A percentile compares a stretch with the other conserved stretches of the same genome.
Conservation (phyloP, 1,140 invertebrate genomes). For the Orchestia grillus region DNA sequence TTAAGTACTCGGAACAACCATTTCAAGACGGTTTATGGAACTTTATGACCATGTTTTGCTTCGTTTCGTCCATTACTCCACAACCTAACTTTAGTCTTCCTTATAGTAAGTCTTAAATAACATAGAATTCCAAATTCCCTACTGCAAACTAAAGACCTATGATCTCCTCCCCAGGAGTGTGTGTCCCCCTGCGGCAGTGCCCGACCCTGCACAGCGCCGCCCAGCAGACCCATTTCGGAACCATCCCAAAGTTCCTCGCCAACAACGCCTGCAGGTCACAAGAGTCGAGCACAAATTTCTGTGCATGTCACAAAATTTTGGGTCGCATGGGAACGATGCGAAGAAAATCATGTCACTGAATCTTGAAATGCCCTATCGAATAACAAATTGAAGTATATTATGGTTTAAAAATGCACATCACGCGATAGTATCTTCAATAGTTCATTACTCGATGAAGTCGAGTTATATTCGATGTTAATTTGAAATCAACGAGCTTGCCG, state of each 20-base stretch:
- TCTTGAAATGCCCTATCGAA: too few species aligned
- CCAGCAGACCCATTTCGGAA: background rate
- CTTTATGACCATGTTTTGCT: background rate
- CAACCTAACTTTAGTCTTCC: background rate
- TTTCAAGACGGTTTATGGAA: background rate
- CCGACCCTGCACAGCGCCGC: constrained; percentile 17
- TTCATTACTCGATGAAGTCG: too few species aligned
- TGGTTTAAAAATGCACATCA: too few species aligned
- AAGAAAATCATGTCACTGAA: too few species aligned
- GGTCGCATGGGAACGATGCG: too few species aligned
- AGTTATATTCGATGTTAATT: too few species aligned
- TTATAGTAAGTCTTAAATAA: background rate
- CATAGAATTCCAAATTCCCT: background rate
- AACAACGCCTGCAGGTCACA: background rate
- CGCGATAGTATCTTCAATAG: too few species aligned
- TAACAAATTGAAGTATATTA: too few species aligned
- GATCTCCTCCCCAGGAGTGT: background rate
- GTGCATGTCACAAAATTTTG: too few species aligned
- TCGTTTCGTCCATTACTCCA: background rate
- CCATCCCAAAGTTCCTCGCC: background rate
- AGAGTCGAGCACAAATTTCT: too few species aligned
- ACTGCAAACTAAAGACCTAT: background rate
- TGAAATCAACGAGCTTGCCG: too few species aligned
- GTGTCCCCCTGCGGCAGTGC: background rate
- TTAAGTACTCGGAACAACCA: background rate